Percentiles rank a stretch among this genome's conserved stretches.
These are phyloP conservation scores for Sciaenops ocellatus DNA, from an alignment of 2,797 vertebrate genomes.

Conservation along the genomic window DNA sequence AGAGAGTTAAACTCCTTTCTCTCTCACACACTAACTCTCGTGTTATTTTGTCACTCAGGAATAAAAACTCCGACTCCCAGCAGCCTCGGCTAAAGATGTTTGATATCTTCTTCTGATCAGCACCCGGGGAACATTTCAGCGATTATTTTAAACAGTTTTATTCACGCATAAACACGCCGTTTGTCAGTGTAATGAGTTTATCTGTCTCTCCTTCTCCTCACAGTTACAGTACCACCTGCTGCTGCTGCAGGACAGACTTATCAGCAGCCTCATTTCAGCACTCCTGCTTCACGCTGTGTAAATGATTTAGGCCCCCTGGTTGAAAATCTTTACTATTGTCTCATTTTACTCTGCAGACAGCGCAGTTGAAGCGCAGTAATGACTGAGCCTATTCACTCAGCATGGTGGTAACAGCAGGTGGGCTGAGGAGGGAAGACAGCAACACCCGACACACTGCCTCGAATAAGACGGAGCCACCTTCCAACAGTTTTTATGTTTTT, in stretches of 20 bases:
- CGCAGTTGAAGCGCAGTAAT: constrained; percentile 78
- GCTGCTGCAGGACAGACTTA: constrained; percentile 66
- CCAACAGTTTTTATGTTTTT: constrained; percentile 33
- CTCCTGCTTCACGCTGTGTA: constrained; percentile 75
- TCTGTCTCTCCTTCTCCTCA: constrained; percentile 52
- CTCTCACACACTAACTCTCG: neutral
- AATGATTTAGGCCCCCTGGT: constrained; percentile 77
- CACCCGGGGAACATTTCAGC: constrained; percentile 52
- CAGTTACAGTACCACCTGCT: constrained; percentile 75
- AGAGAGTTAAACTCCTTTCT: neutral
- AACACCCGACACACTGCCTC: constrained; percentile 1
- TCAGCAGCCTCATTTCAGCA: constrained; percentile 72
- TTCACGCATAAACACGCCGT: constrained; percentile 60
- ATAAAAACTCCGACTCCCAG: neutral
- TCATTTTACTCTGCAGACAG: constrained; percentile 81
- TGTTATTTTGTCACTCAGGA: neutral
- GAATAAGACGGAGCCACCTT: constrained; percentile 12
- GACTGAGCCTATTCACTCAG: constrained; percentile 81
- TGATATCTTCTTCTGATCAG: constrained; percentile 44
- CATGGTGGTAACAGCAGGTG: constrained; percentile 69
- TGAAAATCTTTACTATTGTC: constrained; percentile 83
- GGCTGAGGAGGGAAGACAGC: constrained; percentile 52
- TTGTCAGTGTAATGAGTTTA: constrained; percentile 65
- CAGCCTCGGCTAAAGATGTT: constrained; percentile 14
- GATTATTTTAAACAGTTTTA: constrained; percentile 51